Conservation (phyloP, 2,888 invertebrate genomes). For the Plutella xylostella region DNA sequence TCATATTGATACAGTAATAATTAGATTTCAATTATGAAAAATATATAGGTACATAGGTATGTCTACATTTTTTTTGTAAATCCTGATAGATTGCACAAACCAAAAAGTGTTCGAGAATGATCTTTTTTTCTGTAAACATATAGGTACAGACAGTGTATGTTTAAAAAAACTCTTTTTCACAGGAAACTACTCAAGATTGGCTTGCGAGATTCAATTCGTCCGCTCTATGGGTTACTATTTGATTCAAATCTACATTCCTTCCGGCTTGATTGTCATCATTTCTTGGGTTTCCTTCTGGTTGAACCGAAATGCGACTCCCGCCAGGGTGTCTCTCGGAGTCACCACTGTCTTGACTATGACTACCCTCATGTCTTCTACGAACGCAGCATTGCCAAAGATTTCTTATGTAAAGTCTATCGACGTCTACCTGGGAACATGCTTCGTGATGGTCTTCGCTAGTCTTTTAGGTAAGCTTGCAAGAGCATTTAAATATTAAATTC, state of each 20-base stretch:
- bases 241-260: constrained; percentile 98
- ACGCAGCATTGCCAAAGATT: constrained; percentile 96
- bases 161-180: too few species aligned
- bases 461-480: constrained; percentile 92
- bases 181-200: constrained; percentile 97
- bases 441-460: constrained; percentile 99
- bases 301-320: constrained; percentile 94
- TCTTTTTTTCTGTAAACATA: too few species aligned
- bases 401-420: constrained; percentile 98
- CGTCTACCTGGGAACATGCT: constrained; percentile 96
- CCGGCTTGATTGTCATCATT: constrained; percentile 96
- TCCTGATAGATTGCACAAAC: too few species aligned
- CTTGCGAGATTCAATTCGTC: constrained; percentile 96
- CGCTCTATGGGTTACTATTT: constrained; percentile 98
- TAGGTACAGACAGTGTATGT: too few species aligned
- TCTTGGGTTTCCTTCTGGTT: constrained; percentile 98
- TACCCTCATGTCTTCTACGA: constrained; percentile 96
- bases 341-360: constrained; percentile 98
- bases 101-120: too few species aligned
- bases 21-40: too few species aligned
- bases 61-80: too few species aligned
- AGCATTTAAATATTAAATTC: background rate
- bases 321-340: constrained; percentile 92
- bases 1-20: too few species aligned
- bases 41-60: too few species aligned